Base-by-base conservation (phyloP, 1,140 invertebrate genomes). In the Ostrea denselamellosa region DNA sequence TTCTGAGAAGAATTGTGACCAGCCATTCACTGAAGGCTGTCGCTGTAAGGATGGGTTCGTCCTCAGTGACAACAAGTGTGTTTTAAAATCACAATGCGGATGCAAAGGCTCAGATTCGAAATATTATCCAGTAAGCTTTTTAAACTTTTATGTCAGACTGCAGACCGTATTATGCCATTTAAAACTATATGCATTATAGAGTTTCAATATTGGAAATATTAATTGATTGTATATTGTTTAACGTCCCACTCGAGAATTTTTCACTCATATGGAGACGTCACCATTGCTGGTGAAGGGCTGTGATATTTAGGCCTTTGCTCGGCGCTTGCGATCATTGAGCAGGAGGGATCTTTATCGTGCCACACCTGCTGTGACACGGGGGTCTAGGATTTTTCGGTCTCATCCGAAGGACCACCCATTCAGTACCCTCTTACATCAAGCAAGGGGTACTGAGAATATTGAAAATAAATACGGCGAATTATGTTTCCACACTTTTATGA, bases 21-120 rank as follows among this genome's bases (percentile, higher is more conserved):
- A 82, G 12, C 87, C 89, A 12, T 77, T 83, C 0, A 85, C 85
- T 5, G 90, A 91, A 52, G 90, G 89, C 25, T 91, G 90, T 83
- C n/a, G 25, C 10, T 91, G 90, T 85, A 86, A 89, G 19, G 51
- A 82, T 44, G 90, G 89, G 0, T 90, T 81, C 62, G 85, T 91
- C 9, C 86, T 89, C n/a, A 91, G 90, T 85, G 87, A 87, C 17
- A 84, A 88, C 3, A 81, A 62, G 51, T 91, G 90, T 89, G 90
- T 91, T 1, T 53, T 44, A 14, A 51, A 25, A 28, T 25, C 51
- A 19, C 22, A 91, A 58, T 91, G 90, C 86, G 90, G 90, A 25
- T 91, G 90, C 54, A 56, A 83, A 14, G 51, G 62, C 1, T 17
- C 44, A 56, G 14, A 85, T 83, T 19, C 86, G 58, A 77, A 88